Percentiles rank a stretch among this genome's conserved stretches.
Conservation (phyloP, 2,888 invertebrate species). For the Teleiodes luculella region DNA sequence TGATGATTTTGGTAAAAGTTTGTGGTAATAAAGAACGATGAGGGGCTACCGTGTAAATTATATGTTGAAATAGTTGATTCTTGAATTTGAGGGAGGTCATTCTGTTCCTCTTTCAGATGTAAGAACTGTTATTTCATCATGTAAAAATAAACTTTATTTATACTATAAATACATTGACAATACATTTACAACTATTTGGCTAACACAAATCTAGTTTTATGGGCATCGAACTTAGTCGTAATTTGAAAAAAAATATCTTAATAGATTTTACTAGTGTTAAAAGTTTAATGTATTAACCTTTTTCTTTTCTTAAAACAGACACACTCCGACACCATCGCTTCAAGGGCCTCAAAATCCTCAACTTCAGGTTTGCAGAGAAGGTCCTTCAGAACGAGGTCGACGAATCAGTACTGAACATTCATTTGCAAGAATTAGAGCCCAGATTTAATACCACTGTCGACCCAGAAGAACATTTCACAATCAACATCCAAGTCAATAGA, state of each 20-base stretch:
- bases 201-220: not conserved
- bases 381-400: constrained; percentile 83
- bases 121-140: not conserved
- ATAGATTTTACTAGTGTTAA: not conserved
- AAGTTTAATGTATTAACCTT: not conserved
- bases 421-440: constrained; percentile 75
- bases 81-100: not conserved
- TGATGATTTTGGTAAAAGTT: constrained; percentile 8
- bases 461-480: constrained; percentile 57
- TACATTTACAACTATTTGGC: not conserved
- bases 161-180: not conserved
- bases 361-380: constrained; percentile 85
- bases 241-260: not conserved
- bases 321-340: constrained; percentile 82
- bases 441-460: constrained; percentile 50
- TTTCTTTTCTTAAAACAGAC: constrained; percentile 68
- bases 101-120: not conserved
- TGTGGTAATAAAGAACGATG: not conserved
- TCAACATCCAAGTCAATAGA: constrained; percentile 62
- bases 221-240: constrained; percentile 14
- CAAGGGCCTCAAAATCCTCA: constrained; percentile 82
- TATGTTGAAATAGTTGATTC: not conserved
- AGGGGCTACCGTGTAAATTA: not conserved
- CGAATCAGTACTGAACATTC: constrained; percentile 84
- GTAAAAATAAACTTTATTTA: not conserved